A percentile compares a stretch with the other conserved stretches of the same genome.
phyloP scores from a whole-genome alignment of 2,797 vertebrate genomes.

The Cercopithecus diana region DNA sequence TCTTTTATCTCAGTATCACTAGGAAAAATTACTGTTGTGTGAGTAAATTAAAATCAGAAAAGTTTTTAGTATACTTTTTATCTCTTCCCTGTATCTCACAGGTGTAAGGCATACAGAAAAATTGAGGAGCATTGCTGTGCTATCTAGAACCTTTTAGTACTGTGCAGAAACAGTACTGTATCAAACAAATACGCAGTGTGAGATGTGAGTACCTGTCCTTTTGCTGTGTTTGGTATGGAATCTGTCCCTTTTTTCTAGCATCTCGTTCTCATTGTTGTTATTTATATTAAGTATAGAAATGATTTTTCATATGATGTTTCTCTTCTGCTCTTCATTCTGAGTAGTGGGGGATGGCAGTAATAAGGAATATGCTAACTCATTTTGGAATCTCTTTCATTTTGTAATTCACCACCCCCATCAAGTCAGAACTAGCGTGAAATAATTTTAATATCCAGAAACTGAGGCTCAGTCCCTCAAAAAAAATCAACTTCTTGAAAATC shows the following conservation, averaged over 20 bases:
- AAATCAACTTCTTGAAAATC: slow-evolving; percentile 45
- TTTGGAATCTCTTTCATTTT: slow-evolving; percentile 55
- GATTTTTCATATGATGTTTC: slow-evolving; percentile 44
- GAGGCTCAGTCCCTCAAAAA: slow-evolving; percentile 41
- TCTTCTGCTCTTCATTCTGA: not conserved
- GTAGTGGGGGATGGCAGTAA: not conserved
- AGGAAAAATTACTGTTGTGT: not conserved
- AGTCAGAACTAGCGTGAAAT: slow-evolving; percentile 34
- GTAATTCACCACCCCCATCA: slow-evolving; percentile 43
- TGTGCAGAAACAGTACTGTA: not conserved
- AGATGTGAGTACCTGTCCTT: not conserved
- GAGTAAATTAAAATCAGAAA: slow-evolving; percentile 48
- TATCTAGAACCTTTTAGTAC: not conserved
- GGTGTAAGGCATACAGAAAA: not conserved
- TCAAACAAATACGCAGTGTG: not conserved
- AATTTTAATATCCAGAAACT: slow-evolving; percentile 61
- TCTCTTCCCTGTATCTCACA: not conserved
- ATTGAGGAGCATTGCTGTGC: not conserved
- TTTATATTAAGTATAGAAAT: slow-evolving; percentile 49
- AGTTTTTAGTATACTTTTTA: not conserved
- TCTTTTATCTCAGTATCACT: slow-evolving; percentile 47
- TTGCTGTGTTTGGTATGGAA: slow-evolving; percentile 18
- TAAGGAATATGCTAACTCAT: slow-evolving; percentile 48
- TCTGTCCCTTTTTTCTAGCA: slow-evolving; percentile 23
- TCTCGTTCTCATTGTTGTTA: slow-evolving; percentile 36